Conservation (phyloP, 2,888 invertebrate species). For the Eupeodes latifasciatus region DNA sequence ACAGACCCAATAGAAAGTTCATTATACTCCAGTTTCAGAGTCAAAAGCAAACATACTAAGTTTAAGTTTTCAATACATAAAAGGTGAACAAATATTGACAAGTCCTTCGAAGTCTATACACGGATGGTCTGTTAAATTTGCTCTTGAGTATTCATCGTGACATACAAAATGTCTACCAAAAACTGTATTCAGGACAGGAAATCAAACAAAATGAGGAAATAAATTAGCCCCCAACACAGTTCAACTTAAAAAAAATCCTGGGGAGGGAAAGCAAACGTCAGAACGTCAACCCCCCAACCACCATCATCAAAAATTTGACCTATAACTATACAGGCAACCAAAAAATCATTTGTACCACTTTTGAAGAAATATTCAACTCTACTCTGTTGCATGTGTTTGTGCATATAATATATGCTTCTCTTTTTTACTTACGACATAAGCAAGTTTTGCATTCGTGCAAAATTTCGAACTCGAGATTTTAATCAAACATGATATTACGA, state of each 20-base stretch:
- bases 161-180: conserved; percentile 35
- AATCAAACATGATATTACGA: no score
- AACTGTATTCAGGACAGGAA: conserved; percentile 49
- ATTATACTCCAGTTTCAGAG: no score
- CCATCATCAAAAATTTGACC: neutral
- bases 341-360: conserved; percentile 21
- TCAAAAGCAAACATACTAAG: no score
- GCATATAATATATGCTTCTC: neutral
- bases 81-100: no score
- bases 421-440: neutral
- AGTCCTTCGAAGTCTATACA: no score
- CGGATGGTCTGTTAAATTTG: neutral
- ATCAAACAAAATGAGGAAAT: conserved; percentile 48
- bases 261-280: neutral
- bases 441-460: no score
- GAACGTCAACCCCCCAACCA: neutral
- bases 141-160: conserved; percentile 3
- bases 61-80: no score
- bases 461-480: no score
- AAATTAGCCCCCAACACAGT: conserved; percentile 13
- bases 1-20: no score
- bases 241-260: neutral
- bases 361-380: neutral
- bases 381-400: no score
- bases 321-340: conserved; percentile 10